Evolutionary conservation across 2,888 invertebrate genomes (phyloP), one percentile per base, ranked within the genome.

Genomic region (Pristionchus entomophagus): DNA sequence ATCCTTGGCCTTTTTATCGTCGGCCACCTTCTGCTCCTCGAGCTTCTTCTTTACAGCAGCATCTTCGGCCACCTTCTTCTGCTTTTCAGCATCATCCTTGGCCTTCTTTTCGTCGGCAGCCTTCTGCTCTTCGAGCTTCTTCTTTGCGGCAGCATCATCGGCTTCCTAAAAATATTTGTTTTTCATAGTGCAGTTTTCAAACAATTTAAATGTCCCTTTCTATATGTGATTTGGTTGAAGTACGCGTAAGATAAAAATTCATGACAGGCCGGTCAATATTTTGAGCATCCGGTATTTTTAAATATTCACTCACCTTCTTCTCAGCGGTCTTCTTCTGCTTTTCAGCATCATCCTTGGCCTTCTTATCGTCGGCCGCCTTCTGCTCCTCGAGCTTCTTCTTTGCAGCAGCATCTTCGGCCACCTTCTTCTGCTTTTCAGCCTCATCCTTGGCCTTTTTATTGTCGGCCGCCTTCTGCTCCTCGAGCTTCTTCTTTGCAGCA

Each of bases 321-420:
- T 49, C 86, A 22, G 78, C 41, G 12, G 41, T 51, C 62, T 78
- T 41, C 82, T 87, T 86, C 29, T 59, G 84, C 19, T 32, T 78
- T n/a, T 56, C 62, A 6, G 56, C 86, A 45, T 84, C 59, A 8
- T 87, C 12, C 59, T 59, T 26, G 12, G 8, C 22, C 59, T 59
- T 59, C 59, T 59, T 22, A 59, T 59, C 59, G 19, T 85, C 85
- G 12, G 86, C 82, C n/a, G 86, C 73, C 86, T 86, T 86, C 26
- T 53, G 49, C 65, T n/a, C 51, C 19, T 77, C 77, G 49, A 32
- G 59, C 73, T 38, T 87, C 62, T 69, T 87, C 73, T n/a, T 29
- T 22, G 51, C 83, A 29, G 73, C 82, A 26, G 22, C n/a, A n/a
- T n/a, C 81, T 87, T 86, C 84, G 73, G 78, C 78, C 59, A 12